Evolutionary conservation across 1,140 invertebrate genomes (phyloP).

Genomic region (Contarinia nasturtii): DNA sequence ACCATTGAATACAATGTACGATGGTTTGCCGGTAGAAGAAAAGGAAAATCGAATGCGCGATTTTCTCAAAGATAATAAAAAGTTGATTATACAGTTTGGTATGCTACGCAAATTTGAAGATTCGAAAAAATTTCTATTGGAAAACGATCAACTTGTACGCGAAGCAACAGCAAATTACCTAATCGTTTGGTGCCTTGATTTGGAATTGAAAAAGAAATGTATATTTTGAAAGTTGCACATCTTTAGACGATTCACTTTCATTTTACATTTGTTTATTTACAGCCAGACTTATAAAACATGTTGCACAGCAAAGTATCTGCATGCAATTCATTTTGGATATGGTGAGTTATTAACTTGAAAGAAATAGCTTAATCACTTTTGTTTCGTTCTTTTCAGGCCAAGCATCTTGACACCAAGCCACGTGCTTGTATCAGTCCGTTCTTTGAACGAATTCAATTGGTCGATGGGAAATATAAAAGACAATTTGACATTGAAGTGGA

Average conservation of each 20-base stretch:
- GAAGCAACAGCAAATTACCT: slow-evolving; percentile 97
- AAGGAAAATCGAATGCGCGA: slow-evolving; percentile 63
- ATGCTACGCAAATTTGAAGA: slow-evolving; percentile 87
- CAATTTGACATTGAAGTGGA: slow-evolving; percentile 88
- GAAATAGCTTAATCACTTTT: too few relatives aligned
- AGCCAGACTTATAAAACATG: slow-evolving; percentile 75
- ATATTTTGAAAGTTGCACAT: too few relatives aligned
- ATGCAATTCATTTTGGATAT: slow-evolving; percentile 98
- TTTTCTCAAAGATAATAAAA: slow-evolving; percentile 86
- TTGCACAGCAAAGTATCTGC: slow-evolving; percentile 95
- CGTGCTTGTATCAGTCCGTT: slow-evolving; percentile 83
- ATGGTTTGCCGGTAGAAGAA: slow-evolving; percentile 72
- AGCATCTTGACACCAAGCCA: slow-evolving; percentile 87
- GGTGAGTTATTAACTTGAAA: too few relatives aligned
- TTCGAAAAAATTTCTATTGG: slow-evolving; percentile 64
- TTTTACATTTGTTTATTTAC: too few relatives aligned
- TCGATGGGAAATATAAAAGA: slow-evolving; percentile 77
- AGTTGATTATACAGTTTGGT: slow-evolving; percentile 77
- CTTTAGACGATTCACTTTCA: too few relatives aligned
- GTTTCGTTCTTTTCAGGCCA: too few relatives aligned
- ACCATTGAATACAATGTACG: slow-evolving; percentile 35
- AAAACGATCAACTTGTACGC: slow-evolving; percentile 67
- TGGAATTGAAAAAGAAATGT: slow-evolving; percentile 88
- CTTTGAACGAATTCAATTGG: slow-evolving; percentile 85
- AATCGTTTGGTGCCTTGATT: slow-evolving; percentile 96